These are phyloP conservation scores for Tryphoninae sp. DNA, from an alignment of 2,888 invertebrate genomes.

Conservation along the genomic window DNA sequence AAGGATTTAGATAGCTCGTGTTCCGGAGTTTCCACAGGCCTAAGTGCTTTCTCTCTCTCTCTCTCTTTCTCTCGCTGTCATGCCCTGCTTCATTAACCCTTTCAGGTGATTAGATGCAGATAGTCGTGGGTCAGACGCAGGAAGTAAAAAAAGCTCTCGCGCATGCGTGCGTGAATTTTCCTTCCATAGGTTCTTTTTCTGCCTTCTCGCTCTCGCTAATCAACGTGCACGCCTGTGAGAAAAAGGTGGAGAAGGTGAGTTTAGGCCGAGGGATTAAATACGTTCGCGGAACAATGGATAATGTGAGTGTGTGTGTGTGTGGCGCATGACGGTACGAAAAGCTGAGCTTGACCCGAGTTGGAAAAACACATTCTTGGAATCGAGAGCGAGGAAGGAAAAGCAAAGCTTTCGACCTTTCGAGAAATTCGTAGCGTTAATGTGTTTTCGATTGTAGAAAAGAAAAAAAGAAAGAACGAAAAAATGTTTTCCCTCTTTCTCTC, in stretches of 20 bases:
- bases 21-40: conserved; percentile 41
- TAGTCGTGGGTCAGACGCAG: conserved; percentile 33
- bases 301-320: conserved; percentile 28
- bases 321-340: background rate
- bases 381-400: background rate
- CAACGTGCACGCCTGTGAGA: background rate
- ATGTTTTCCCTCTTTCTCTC: too few species aligned
- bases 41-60: conserved; percentile 48
- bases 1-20: conserved; percentile 63
- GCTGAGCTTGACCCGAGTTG: background rate
- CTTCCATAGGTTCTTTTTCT: conserved; percentile 10
- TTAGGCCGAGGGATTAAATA: conserved; percentile 33
- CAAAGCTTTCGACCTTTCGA: background rate
- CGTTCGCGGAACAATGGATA: conserved; percentile 50
- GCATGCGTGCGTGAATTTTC: conserved; percentile 49
- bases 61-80: conserved; percentile 40
- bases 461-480: too few species aligned
- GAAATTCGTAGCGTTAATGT: background rate
- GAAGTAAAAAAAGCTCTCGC: conserved; percentile 49
- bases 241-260: background rate
- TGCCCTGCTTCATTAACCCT: conserved; percentile 62
- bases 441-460: background rate
- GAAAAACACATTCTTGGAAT: conserved; percentile 30
- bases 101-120: conserved; percentile 59
- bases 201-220: conserved; percentile 44